These are phyloP conservation scores for Leptura quadrifasciata DNA, from an alignment of 2,888 invertebrate species.

Conservation along the genomic window DNA sequence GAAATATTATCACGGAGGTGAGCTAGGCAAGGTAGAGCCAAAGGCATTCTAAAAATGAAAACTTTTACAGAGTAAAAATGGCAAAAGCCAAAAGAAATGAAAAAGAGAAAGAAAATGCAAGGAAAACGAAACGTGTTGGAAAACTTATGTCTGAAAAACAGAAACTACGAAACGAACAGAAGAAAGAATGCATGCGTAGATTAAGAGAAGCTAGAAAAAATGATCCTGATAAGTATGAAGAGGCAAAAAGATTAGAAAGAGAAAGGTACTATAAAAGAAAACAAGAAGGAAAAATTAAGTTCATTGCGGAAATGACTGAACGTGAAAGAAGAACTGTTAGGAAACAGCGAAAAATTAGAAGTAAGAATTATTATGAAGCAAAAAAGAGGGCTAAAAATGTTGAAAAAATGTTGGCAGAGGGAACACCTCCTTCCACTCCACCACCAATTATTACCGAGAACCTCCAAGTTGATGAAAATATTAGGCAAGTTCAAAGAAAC, in stretches of 20 bases:
- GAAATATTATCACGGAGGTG: neutral
- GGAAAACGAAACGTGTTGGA: neutral
- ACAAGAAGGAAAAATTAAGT: neutral
- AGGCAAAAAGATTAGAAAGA: neutral
- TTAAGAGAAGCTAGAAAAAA: neutral
- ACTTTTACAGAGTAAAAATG: neutral
- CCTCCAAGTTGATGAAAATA: neutral
- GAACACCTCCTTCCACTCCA: neutral
- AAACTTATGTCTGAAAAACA: neutral
- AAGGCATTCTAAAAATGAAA: neutral
- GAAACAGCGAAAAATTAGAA: neutral
- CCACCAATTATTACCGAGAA: neutral
- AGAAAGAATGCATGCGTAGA: no score
- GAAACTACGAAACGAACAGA: no score
- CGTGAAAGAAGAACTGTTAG: neutral
- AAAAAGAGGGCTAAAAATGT: no score
- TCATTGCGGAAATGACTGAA: neutral
- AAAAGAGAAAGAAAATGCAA: neutral
- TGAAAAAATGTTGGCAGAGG: neutral
- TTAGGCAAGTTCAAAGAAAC: neutral
- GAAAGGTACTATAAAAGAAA: no score
- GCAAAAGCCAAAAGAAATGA: neutral
- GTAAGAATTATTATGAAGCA: no score
- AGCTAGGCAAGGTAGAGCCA: neutral
- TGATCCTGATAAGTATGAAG: neutral